phyloP scores from a whole-genome alignment of 2,888 invertebrate species.

The Melanargia galathea region DNA sequence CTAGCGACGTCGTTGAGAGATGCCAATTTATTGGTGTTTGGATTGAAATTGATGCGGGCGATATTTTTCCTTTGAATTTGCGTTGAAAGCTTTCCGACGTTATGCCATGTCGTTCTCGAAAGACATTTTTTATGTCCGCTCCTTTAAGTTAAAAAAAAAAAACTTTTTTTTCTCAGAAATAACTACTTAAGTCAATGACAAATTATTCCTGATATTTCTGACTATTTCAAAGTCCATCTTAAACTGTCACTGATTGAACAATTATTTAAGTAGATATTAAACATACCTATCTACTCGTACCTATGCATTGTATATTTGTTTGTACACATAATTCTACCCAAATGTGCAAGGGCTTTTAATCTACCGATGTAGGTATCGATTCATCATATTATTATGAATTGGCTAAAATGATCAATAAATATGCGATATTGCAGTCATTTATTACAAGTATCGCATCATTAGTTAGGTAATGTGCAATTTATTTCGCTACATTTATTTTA shows the following conservation, averaged over 20 bases:
- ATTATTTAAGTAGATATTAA: too few relatives aligned
- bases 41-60: conserved; percentile 79
- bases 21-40: conserved; percentile 81
- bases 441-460: conserved; percentile 7
- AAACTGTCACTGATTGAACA: background rate
- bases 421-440: conserved; percentile 12
- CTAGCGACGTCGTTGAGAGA: conserved; percentile 68
- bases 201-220: background rate
- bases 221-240: background rate
- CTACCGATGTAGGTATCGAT: too few relatives aligned
- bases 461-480: conserved; percentile 4
- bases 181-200: conserved; percentile 5
- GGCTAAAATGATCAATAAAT: conserved; percentile 24
- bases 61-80: conserved; percentile 79
- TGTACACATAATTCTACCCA: too few relatives aligned
- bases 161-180: conserved; percentile 8
- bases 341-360: too few relatives aligned
- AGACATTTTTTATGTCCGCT: conserved; percentile 63
- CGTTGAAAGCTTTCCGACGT: conserved; percentile 71
- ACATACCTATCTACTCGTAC: too few relatives aligned
- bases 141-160: conserved; percentile 15
- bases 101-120: conserved; percentile 64
- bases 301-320: too few relatives aligned
- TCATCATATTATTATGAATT: background rate
- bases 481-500: background rate